These are phyloP conservation scores for Drosophila melanosoma DNA, from an alignment of 2,888 invertebrate species.

Conservation along the genomic window DNA sequence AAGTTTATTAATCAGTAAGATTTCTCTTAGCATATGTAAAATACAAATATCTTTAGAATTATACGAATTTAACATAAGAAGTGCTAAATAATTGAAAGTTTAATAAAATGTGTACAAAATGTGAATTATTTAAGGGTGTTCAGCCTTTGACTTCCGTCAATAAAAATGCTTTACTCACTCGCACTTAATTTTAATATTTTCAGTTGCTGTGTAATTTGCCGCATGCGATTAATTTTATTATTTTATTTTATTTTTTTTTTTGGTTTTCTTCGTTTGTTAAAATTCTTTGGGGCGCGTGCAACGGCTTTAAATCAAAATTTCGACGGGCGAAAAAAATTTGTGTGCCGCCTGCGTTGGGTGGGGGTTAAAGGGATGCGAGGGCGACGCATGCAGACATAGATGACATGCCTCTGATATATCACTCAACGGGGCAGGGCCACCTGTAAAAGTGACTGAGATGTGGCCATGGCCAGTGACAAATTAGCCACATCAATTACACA, in stretches of 20 bases:
- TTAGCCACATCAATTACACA: slow-evolving; percentile 80
- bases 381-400: background rate
- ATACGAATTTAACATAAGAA: too few relatives aligned
- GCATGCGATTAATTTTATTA: slow-evolving; percentile 61
- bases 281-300: slow-evolving; percentile 48
- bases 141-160: background rate
- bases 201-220: slow-evolving; percentile 69
- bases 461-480: slow-evolving; percentile 77
- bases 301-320: slow-evolving; percentile 67
- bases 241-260: background rate
- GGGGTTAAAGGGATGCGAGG: too few relatives aligned
- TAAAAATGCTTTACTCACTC: background rate
- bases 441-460: slow-evolving; percentile 72
- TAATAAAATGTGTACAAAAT: background rate
- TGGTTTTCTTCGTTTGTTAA: background rate
- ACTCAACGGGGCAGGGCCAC: slow-evolving; percentile 66
- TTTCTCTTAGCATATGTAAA: too few relatives aligned
- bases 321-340: slow-evolving; percentile 53
- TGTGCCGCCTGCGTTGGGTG: background rate
- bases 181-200: slow-evolving; percentile 34
- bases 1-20: background rate
- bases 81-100: background rate
- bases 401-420: slow-evolving; percentile 66
- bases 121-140: slow-evolving; percentile 14
- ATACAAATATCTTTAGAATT: too few relatives aligned